Evolutionary conservation across 2,888 invertebrate genomes (phyloP), one percentile per base, ranked within the genome.

Genomic region (Choreutis nemorana): DNA sequence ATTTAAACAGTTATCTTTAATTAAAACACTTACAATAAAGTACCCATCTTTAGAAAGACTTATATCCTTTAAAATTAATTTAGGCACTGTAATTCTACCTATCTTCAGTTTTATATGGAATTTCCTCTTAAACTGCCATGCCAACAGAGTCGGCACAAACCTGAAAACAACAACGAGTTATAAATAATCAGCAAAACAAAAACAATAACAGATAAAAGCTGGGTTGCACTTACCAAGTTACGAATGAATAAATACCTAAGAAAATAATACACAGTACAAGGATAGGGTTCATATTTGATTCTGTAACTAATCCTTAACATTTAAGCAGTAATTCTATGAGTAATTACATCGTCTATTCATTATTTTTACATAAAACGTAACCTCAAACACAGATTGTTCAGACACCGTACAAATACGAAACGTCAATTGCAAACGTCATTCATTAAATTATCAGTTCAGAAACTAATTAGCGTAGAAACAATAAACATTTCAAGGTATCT

Each of bases 21-120:
- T 12, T 24, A 8, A 23, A 22, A 9, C 15, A 79, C 85, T 83
- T 81, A 90, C 90, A 49, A 90, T 80, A 28, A 84, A 86, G 52
- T 87, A 88, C 29, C 89, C 90, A 79, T 87, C 89, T 67, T 90
- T 91, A 30, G 87, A 84, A 36, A 94, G 81, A 48, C 87, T 85
- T 14, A 93, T 89, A 81, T 94, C 90, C 58, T 87, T 87, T 10
- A 94, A 68, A 45, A 86, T 86, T 29, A 91, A 82, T 52, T 90
- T 91, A 1, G 89, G 89, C 30, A 93, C 77, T n/a, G 87, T 87
- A 42, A 93, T 91, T 41, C 89, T 83, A 8, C 92, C 91, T 36
- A 93, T 90, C 42, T 87, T 86, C 24, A 92, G 79, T 55, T 89
- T 85, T 41, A 92, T 85, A 62, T 87, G 87, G 60, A 87, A 92